Evolutionary conservation across 2,797 vertebrate genomes (phyloP).

Genomic region (Rhodeus uyekii): DNA sequence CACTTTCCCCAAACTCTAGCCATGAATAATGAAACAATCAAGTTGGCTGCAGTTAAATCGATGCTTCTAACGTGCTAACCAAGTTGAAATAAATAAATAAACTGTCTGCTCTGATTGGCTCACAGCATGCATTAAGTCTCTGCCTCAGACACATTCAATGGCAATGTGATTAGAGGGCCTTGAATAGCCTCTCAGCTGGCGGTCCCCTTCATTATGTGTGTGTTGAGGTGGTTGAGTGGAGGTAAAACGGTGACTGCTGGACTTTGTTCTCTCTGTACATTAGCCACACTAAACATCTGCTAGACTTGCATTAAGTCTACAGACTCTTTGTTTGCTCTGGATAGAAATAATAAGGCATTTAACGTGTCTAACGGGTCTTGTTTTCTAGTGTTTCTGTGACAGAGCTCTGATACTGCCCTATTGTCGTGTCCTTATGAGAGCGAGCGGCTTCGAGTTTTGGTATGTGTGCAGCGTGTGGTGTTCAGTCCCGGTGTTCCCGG

Average conservation of each 20-base stretch:
- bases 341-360: background rate
- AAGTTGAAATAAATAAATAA: slow-evolving; percentile 41
- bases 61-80: slow-evolving; percentile 28
- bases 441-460: too few relatives aligned
- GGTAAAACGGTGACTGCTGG: slow-evolving; percentile 28
- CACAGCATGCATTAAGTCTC: slow-evolving; percentile 42
- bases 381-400: too few relatives aligned
- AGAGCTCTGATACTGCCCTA: too few relatives aligned
- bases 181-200: slow-evolving; percentile 43
- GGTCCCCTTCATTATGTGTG: slow-evolving; percentile 41
- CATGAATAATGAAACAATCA: slow-evolving; percentile 48
- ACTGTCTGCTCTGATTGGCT: slow-evolving; percentile 17
- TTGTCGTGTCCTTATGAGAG: too few relatives aligned
- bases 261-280: slow-evolving; percentile 37
- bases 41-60: slow-evolving; percentile 41
- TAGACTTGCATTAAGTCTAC: slow-evolving; percentile 28
- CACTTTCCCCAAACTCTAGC: slow-evolving; percentile 38
- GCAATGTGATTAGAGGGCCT: slow-evolving; percentile 72
- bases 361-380: too few relatives aligned
- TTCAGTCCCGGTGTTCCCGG: too few relatives aligned
- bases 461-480: too few relatives aligned
- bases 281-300: slow-evolving; percentile 27
- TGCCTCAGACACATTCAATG: slow-evolving; percentile 72
- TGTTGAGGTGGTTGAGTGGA: slow-evolving; percentile 30
- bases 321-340: slow-evolving; percentile 1